These are phyloP conservation scores for Hetaerina americana DNA, from an alignment of 1,140 invertebrate genomes.

Conservation along the genomic window DNA sequence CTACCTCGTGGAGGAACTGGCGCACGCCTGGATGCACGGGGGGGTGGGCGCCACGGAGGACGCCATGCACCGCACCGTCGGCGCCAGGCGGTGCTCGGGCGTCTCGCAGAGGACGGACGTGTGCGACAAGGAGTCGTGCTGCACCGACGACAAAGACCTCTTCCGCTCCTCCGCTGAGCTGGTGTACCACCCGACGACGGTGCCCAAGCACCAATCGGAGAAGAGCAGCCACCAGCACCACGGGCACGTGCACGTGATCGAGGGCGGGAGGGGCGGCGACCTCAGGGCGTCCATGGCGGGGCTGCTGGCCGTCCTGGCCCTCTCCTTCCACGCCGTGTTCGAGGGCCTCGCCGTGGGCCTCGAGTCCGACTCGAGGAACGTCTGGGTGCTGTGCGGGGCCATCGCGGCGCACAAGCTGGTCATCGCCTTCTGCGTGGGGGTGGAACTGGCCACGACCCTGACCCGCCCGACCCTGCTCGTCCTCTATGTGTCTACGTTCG, in stretches of 20 bases:
- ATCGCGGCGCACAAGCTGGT: slow-evolving; percentile 81
- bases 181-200: background rate
- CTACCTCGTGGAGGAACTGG: slow-evolving; percentile 70
- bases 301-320: slow-evolving; percentile 65
- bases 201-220: slow-evolving; percentile 3
- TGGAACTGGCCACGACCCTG: slow-evolving; percentile 55
- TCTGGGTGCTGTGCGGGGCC: slow-evolving; percentile 68
- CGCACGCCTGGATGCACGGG: slow-evolving; percentile 49
- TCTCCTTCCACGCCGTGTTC: slow-evolving; percentile 83
- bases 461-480: slow-evolving; percentile 45
- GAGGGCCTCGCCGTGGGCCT: slow-evolving; percentile 83
- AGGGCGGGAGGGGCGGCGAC: slow-evolving; percentile 4
- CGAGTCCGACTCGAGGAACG: slow-evolving; percentile 47
- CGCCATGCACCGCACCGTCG: slow-evolving; percentile 18
- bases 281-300: slow-evolving; percentile 45
- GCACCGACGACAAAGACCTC: slow-evolving; percentile 29
- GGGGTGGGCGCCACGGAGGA: slow-evolving; percentile 17
- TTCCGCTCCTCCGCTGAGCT: slow-evolving; percentile 33
- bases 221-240: slow-evolving; percentile 9
- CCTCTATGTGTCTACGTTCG: slow-evolving; percentile 61
- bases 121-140: background rate
- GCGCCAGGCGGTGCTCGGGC: slow-evolving; percentile 21
- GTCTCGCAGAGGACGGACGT: slow-evolving; percentile 18
- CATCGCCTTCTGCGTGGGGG: slow-evolving; percentile 73
- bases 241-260: slow-evolving; percentile 7